Evolutionary conservation across 92 coral and sea anemone genomes (phyloP).

Genomic region (Umimayanthus kanabou): DNA sequence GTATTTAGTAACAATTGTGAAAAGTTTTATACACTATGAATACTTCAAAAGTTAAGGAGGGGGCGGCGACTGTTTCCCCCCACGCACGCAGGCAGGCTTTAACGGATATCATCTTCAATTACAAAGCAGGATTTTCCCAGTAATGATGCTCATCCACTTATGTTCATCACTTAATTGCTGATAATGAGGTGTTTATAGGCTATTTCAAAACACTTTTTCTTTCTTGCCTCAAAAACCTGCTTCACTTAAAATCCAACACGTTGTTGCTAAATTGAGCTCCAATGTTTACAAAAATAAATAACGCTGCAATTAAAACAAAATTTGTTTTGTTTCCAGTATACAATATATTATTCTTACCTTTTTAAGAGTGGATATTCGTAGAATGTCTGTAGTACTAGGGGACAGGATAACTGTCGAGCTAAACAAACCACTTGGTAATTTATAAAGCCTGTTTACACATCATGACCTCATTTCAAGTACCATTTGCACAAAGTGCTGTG

Average conservation of each 20-base stretch:
- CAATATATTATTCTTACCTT: slow-evolving; percentile 5
- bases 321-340: not conserved
- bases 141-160: not conserved
- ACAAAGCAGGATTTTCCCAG: not conserved
- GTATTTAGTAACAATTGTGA: too few species aligned
- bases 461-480: slow-evolving; percentile 47
- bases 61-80: too few species aligned
- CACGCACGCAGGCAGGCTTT: too few species aligned
- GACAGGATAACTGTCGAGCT: not conserved
- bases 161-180: not conserved
- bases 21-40: too few species aligned
- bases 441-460: slow-evolving; percentile 4
- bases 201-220: not conserved
- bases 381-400: not conserved
- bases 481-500: not conserved
- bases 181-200: not conserved
- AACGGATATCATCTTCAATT: too few species aligned
- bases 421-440: slow-evolving; percentile 2
- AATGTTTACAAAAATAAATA: not conserved
- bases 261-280: not conserved
- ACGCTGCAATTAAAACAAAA: not conserved
- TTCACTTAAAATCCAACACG: not conserved
- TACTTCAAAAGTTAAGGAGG: too few species aligned
- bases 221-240: not conserved
- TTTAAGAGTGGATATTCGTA: not conserved